A percentile compares a stretch with the other conserved stretches of the same genome.
phyloP scores from a whole-genome alignment of 64 coral and sea anemone species.

The Catalaphyllia jardinei region DNA sequence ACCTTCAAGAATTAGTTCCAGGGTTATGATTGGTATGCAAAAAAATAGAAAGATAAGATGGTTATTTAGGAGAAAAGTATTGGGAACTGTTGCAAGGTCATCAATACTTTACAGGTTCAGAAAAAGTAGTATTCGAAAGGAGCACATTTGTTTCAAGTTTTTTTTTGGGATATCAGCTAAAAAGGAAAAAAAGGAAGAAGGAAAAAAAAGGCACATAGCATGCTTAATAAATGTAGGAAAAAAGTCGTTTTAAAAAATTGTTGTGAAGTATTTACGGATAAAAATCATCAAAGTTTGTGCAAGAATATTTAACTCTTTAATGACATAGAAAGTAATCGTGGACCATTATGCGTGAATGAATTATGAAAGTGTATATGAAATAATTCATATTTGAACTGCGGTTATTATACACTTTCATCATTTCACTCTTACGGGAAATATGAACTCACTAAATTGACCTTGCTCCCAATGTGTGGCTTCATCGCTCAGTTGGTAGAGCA shows the following conservation, averaged over 20 bases:
- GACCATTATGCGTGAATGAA: neutral
- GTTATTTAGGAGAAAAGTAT: neutral
- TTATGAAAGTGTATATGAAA: no score
- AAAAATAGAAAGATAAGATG: no score
- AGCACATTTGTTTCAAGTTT: neutral
- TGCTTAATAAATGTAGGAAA: neutral
- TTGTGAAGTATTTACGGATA: neutral
- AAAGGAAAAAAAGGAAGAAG: neutral
- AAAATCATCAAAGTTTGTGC: neutral
- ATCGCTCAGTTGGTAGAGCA: no score
- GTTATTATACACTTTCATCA: no score
- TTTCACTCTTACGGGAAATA: no score
- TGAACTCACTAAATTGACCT: no score
- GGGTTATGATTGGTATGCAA: no score
- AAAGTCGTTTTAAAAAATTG: neutral
- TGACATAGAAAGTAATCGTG: conserved; percentile 1
- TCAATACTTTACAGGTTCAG: neutral
- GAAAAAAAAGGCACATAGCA: neutral
- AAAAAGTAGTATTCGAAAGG: neutral
- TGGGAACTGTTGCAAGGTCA: neutral
- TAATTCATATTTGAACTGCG: no score
- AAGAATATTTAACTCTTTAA: neutral
- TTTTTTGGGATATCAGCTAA: neutral
- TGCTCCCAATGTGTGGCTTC: no score
- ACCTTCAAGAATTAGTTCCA: no score